Percentiles rank a stretch among this genome's conserved stretches.
Evolutionary conservation across 2,113 vertebrate species (phyloP).

Genomic region (Azemiops feae): DNA sequence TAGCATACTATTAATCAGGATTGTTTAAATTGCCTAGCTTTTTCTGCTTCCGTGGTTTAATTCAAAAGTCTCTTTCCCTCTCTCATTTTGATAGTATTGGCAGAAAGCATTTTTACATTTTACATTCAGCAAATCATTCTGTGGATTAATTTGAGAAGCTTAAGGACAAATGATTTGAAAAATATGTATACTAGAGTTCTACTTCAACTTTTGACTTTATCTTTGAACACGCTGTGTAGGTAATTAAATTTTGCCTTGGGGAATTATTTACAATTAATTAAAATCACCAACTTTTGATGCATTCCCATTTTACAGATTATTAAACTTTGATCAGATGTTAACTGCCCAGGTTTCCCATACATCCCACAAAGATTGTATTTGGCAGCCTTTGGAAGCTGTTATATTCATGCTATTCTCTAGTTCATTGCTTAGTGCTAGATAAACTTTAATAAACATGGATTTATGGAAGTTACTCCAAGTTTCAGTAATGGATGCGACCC

Average conservation of each 20-base stretch:
- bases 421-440: conserved; percentile 4
- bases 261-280: conserved; percentile 78
- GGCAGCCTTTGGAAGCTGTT: conserved; percentile 40
- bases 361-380: conserved; percentile 61
- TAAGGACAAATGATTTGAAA: conserved; percentile 52
- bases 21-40: background rate
- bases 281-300: conserved; percentile 63
- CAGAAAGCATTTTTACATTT: conserved; percentile 6
- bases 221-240: conserved; percentile 64
- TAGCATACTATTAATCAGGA: background rate
- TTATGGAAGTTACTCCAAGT: background rate
- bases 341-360: conserved; percentile 61
- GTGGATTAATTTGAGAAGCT: conserved; percentile 43
- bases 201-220: conserved; percentile 62
- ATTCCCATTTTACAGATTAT: conserved; percentile 69
- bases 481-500: background rate
- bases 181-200: conserved; percentile 44
- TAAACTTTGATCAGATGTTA: conserved; percentile 71
- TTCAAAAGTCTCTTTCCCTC: background rate
- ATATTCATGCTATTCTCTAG: conserved; percentile 21
- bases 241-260: conserved; percentile 76
- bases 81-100: conserved; percentile 10
- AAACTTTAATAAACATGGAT: background rate
- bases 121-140: background rate
- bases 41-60: conserved; percentile 12